phyloP scores from a whole-genome alignment of 1,140 invertebrate genomes.

The Zaprionus ornatus region DNA sequence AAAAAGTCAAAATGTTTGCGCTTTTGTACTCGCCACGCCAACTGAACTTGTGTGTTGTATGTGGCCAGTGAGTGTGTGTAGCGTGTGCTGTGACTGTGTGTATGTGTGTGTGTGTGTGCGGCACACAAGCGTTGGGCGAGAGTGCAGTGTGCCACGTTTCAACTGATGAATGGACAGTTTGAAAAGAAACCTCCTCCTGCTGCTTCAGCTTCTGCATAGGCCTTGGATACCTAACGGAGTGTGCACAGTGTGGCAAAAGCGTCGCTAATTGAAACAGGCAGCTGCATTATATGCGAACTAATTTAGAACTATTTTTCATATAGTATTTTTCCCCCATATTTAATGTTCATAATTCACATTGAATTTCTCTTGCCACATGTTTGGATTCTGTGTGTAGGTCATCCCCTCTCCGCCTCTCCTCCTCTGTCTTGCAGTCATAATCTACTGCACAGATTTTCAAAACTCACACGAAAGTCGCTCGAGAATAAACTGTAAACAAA shows the following conservation, averaged over 20 bases:
- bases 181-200: conserved; percentile 47
- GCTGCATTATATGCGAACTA: not conserved
- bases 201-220: conserved; percentile 36
- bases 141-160: conserved; percentile 5
- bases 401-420: not conserved
- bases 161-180: conserved; percentile 59
- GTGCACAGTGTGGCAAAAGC: conserved; percentile 6
- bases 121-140: not conserved
- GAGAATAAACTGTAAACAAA: conserved; percentile 62
- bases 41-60: conserved; percentile 4
- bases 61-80: not conserved
- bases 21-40: conserved; percentile 57
- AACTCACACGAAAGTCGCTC: not conserved
- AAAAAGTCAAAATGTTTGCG: conserved; percentile 64
- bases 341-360: not conserved
- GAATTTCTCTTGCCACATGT: not conserved
- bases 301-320: conserved; percentile 8
- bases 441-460: conserved; percentile 19
- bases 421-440: not conserved
- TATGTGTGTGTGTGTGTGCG: conserved; percentile 8
- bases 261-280: conserved; percentile 26
- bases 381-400: not conserved
- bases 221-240: conserved; percentile 18
- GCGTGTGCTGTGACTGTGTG: not conserved
- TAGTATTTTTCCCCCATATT: not conserved